Percentiles rank a stretch among this genome's conserved stretches.
These are phyloP conservation scores for Trematomus bernacchii DNA, from an alignment of 2,797 vertebrate species.

Conservation along the genomic window DNA sequence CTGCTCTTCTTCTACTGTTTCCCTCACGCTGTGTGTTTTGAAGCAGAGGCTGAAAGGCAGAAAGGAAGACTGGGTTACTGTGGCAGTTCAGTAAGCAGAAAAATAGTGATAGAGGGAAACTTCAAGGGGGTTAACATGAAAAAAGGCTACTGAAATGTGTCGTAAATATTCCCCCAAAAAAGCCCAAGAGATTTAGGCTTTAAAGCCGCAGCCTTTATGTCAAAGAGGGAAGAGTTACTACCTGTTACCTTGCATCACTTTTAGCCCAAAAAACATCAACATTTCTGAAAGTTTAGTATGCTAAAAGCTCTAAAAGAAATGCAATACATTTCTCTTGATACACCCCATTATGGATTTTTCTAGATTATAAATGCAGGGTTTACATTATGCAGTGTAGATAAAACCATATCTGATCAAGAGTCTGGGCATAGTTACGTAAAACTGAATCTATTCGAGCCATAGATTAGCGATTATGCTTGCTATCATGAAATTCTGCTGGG, in stretches of 20 bases:
- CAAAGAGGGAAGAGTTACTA: not conserved
- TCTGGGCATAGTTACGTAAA: not conserved
- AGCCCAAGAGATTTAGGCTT: not conserved
- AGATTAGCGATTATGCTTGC: not conserved
- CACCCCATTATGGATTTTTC: not conserved
- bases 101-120: conserved; percentile 12
- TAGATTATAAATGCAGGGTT: not conserved
- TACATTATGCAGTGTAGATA: not conserved
- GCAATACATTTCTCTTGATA: not conserved
- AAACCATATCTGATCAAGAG: not conserved
- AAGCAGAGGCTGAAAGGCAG: conserved; percentile 32
- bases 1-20: conserved; percentile 33
- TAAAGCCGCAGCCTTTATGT: conserved; percentile 14
- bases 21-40: conserved; percentile 39
- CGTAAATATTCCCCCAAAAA: conserved; percentile 2
- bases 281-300: not conserved
- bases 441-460: not conserved
- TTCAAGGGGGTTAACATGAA: conserved; percentile 20
- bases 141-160: not conserved
- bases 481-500: not conserved
- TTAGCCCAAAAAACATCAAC: not conserved
- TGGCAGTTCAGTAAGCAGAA: conserved; percentile 22
- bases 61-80: conserved; percentile 25
- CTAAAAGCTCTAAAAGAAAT: not conserved
- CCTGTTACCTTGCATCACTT: conserved; percentile 21